Evolutionary conservation across 1,140 invertebrate species (phyloP).

Genomic region (Heliconius nattereri): DNA sequence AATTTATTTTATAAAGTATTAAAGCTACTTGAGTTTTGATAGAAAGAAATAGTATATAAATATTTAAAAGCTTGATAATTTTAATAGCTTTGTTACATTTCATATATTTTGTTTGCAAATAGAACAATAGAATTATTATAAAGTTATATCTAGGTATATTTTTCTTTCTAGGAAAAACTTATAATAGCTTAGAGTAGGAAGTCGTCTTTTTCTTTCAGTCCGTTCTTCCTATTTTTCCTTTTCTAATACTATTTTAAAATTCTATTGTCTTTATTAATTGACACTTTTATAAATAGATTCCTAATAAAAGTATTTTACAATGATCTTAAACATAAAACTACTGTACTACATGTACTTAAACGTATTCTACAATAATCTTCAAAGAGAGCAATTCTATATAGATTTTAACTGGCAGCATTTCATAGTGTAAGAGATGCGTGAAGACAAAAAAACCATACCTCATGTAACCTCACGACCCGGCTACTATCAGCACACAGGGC

Average conservation of each 20-base stretch:
- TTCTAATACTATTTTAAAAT: too few species aligned
- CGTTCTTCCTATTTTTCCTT: neutral
- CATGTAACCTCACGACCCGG: slow-evolving; percentile 92
- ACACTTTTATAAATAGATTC: too few species aligned
- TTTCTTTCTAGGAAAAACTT: neutral
- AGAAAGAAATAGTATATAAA: too few species aligned
- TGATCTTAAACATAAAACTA: too few species aligned
- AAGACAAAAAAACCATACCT: slow-evolving; percentile 80
- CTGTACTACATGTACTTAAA: too few species aligned
- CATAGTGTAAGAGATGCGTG: neutral
- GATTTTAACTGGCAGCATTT: too few species aligned
- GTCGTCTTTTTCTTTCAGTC: neutral
- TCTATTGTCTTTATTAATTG: too few species aligned
- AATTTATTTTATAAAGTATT: neutral
- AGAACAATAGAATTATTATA: slow-evolving; percentile 4
- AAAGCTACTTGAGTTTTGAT: neutral
- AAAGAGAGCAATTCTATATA: too few species aligned
- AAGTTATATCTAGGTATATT: neutral
- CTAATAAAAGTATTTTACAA: too few species aligned
- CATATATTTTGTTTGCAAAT: neutral
- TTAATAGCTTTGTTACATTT: neutral
- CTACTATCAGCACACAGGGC: slow-evolving; percentile 89
- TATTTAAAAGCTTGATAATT: neutral
- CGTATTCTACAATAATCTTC: too few species aligned
- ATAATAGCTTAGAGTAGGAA: neutral